Conservation (phyloP, 2,888 invertebrate genomes). For the Therioaphis trifolii region DNA sequence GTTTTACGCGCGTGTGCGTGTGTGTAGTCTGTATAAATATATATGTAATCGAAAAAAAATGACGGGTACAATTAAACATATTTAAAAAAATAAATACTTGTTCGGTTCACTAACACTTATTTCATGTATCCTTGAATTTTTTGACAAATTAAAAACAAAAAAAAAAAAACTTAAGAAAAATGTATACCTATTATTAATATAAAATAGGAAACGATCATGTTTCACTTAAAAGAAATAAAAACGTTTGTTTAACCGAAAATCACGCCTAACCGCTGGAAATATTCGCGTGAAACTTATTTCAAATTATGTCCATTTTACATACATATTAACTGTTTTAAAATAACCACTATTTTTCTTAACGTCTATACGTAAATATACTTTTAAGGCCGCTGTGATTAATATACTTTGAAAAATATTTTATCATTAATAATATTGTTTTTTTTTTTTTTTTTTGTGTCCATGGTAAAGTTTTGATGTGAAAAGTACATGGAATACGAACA, state of each 20-base stretch:
- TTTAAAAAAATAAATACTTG: neutral
- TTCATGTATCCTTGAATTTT: conserved; percentile 7
- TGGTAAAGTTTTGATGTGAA: neutral
- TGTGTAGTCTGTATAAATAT: neutral
- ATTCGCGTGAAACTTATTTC: neutral
- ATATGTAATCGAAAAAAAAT: neutral
- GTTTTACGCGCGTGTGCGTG: neutral
- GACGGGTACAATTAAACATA: conserved; percentile 13
- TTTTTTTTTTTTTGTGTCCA: neutral
- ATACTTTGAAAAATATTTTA: no score
- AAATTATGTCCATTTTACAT: neutral
- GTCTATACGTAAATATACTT: neutral
- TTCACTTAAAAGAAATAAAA: neutral
- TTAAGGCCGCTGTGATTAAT: no score
- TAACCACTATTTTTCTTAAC: neutral
- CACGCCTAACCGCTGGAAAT: neutral
- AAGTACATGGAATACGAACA: neutral
- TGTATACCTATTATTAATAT: neutral
- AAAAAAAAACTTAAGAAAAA: neutral
- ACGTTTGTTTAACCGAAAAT: neutral
- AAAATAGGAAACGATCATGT: neutral
- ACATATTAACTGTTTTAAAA: neutral
- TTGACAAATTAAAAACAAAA: conserved; percentile 28
- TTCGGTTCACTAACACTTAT: conserved; percentile 27
- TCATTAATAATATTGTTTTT: no score